Conservation (phyloP, 2,113 vertebrate genomes). For the Tychaedon coryphoeus region DNA sequence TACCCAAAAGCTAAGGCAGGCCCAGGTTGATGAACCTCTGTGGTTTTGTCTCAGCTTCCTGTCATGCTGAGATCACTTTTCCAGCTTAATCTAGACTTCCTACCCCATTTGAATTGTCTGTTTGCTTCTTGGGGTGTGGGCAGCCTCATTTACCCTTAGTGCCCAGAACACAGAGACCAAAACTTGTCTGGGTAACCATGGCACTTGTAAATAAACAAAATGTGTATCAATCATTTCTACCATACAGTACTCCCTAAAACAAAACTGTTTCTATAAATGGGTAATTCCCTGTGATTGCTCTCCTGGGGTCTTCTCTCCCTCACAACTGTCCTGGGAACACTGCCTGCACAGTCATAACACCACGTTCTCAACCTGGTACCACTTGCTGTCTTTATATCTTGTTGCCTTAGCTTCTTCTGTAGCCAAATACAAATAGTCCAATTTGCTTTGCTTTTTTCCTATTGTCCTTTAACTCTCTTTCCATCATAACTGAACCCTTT, state of each 20-base stretch:
- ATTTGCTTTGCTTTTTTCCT: neutral
- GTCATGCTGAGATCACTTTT: neutral
- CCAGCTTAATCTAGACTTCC: neutral
- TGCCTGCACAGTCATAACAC: neutral
- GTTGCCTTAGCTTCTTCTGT: neutral
- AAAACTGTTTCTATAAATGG: constrained; percentile 34
- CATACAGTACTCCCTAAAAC: neutral
- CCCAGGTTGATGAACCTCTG: neutral
- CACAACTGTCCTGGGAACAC: neutral
- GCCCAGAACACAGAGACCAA: neutral
- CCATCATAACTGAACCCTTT: neutral
- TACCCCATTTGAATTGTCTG: neutral
- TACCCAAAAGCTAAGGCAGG: neutral
- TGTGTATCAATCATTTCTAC: neutral
- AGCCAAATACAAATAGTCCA: neutral
- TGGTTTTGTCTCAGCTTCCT: neutral
- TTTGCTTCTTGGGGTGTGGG: neutral
- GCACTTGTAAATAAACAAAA: constrained; percentile 38
- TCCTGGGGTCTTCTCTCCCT: neutral
- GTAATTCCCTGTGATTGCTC: neutral
- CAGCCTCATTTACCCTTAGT: neutral
- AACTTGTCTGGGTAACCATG: neutral
- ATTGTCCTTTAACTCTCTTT: neutral
- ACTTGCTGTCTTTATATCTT: neutral
- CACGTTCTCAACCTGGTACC: constrained; percentile 1